Evolutionary conservation across 1,140 invertebrate genomes (phyloP).

Genomic region (Drosophila pseudoananassae): DNA sequence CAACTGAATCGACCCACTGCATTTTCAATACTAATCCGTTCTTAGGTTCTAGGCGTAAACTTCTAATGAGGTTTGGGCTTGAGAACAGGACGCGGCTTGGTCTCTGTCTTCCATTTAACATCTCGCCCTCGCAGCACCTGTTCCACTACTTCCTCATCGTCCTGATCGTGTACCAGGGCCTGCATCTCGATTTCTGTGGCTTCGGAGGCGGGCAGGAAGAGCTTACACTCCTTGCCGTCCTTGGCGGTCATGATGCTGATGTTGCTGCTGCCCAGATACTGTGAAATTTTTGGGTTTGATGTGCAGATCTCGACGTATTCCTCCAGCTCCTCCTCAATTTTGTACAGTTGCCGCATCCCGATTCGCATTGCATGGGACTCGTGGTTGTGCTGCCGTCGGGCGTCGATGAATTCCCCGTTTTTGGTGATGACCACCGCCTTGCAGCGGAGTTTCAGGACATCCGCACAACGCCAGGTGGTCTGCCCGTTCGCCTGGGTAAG

Average conservation of each 20-base stretch:
- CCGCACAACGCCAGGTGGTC: conserved; percentile 76
- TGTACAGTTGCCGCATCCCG: conserved; percentile 66
- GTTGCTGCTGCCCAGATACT: conserved; percentile 70
- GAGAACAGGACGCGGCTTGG: conserved; percentile 24
- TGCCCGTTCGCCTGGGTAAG: conserved; percentile 78
- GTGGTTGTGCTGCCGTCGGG: conserved; percentile 66
- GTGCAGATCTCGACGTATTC: conserved; percentile 77
- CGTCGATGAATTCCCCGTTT: conserved; percentile 57
- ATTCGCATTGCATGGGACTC: conserved; percentile 57
- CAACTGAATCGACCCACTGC: conserved; percentile 14
- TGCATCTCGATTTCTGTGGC: conserved; percentile 72
- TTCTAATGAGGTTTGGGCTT: conserved; percentile 41
- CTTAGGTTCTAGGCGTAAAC: conserved; percentile 23
- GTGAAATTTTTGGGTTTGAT: conserved; percentile 68
- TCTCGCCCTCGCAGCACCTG: neutral
- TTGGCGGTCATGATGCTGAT: conserved; percentile 74
- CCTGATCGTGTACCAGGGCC: conserved; percentile 48
- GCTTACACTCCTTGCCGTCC: conserved; percentile 75
- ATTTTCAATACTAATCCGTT: conserved; percentile 8
- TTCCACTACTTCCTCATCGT: conserved; percentile 27
- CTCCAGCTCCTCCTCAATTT: conserved; percentile 67
- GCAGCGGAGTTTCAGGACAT: conserved; percentile 71
- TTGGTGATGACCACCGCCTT: conserved; percentile 79
- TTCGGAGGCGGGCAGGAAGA: conserved; percentile 70
- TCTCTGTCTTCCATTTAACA: conserved; percentile 23